Evolutionary conservation across 2,888 invertebrate genomes (phyloP).

Genomic region (Agonopterix subpropinquella): DNA sequence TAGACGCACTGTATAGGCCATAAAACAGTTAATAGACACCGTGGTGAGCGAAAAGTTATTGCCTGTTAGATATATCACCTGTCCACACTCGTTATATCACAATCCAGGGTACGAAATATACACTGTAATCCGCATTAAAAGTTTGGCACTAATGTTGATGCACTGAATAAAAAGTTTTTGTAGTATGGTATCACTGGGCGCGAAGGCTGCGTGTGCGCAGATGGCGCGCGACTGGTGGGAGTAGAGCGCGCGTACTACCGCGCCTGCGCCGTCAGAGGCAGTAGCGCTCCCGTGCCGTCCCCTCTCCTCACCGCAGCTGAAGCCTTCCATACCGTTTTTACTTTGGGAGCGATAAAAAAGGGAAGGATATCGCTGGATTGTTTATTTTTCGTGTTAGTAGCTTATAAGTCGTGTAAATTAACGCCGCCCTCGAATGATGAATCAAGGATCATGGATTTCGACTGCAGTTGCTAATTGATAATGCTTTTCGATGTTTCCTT

Average conservation of each 20-base stretch:
- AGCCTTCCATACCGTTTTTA: conserved; percentile 63
- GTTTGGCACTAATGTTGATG: conserved; percentile 22
- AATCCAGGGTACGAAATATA: conserved; percentile 25
- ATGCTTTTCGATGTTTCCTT: conserved; percentile 16
- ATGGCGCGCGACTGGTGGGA: conserved; percentile 61
- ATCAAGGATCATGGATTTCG: conserved; percentile 48
- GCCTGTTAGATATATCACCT: conserved; percentile 22
- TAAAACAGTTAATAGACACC: conserved; percentile 64
- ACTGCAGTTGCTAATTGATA: conserved; percentile 45
- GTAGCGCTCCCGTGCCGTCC: conserved; percentile 66
- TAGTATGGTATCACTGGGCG: conserved; percentile 31
- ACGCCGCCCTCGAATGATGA: conserved; percentile 50
- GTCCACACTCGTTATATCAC: conserved; percentile 17
- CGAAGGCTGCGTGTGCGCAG: conserved; percentile 60
- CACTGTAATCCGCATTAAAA: conserved; percentile 59
- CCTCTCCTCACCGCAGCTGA: conserved; percentile 28
- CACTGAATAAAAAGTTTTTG: conserved; percentile 23
- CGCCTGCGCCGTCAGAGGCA: conserved; percentile 56
- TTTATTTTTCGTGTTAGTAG: conserved; percentile 73
- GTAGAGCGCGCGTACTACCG: conserved; percentile 69
- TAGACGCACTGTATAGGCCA: conserved; percentile 61
- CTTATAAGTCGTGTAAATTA: conserved; percentile 70
- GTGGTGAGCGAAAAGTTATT: conserved; percentile 35
- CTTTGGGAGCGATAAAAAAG: conserved; percentile 67
- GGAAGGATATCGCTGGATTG: conserved; percentile 65